Base-by-base conservation (phyloP, 35 echinoderm and acorn worm genomes). In the Lytechinus variegatus region DNA sequence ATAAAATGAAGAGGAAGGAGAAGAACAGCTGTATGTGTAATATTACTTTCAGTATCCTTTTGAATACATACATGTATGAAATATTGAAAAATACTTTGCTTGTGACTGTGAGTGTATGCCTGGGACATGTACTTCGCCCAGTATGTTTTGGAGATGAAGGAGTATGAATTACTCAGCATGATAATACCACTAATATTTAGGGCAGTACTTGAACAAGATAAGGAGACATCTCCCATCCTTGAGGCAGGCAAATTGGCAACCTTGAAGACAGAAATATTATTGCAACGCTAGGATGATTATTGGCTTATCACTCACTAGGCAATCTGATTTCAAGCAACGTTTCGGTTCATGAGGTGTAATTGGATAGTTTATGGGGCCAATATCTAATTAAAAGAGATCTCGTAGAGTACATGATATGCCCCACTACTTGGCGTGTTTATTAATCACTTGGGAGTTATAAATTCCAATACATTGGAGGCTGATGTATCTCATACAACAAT, bases 181-280 rank as follows among this genome's bases (percentile, higher is more conserved):
- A 58, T 44, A 58, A 58, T 58, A 58, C 56, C 56, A 58, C 56
- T 58, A 9, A 58, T 58, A 58, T 58, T 44, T 13, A 58, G 56
- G 56, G 56, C 56, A 13, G 10, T 58, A 79, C 66, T 79, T 24
- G 19, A 79, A 24, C 66, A 79, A 79, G 66, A 79, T 79, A 79
- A 79, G 66, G 66, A n/a, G 66, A 79, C 33, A 24, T 58, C 9
- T 58, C 13, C 56, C 56, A 58, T 58, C 66, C 66, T n/a, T 79
- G 66, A 24, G 56, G 56, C 4, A 9, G 56, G 56, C 56, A 58
- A 79, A 24, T 79, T 79, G 66, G 66, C 66, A 79, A 24, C 66
- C 66, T 79, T 79, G 66, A 79, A 79, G 66, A 79, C 66, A 79
- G 66, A 79, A 79, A 79, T 79, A 79, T 79, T 79, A 79, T 79